phyloP scores from a whole-genome alignment of 92 coral and sea anemone species.

The Palythoa grandis region DNA sequence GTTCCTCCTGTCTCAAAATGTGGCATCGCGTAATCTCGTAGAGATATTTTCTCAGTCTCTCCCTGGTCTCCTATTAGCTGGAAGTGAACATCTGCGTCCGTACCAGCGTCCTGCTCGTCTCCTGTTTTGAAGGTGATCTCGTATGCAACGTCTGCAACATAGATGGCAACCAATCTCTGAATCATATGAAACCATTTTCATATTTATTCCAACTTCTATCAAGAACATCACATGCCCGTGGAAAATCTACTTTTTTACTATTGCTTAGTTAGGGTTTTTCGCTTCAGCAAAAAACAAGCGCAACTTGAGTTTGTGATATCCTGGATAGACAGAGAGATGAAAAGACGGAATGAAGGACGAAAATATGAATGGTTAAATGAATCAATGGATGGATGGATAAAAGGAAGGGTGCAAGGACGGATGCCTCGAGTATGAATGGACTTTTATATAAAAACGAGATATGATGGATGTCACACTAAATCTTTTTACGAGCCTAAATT shows the following conservation, averaged over 20 bases:
- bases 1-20: slow-evolving; percentile 72
- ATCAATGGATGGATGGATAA: background rate
- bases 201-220: too few species aligned
- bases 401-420: background rate
- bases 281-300: too few species aligned
- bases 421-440: background rate
- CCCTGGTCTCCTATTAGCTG: slow-evolving; percentile 94
- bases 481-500: too few species aligned
- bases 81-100: slow-evolving; percentile 89
- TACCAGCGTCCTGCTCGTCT: slow-evolving; percentile 81
- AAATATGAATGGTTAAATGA: background rate
- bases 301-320: too few species aligned
- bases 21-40: slow-evolving; percentile 76
- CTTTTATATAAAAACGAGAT: too few species aligned
- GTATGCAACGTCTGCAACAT: slow-evolving; percentile 76
- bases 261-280: too few species aligned
- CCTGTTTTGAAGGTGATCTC: slow-evolving; percentile 84
- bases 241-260: too few species aligned
- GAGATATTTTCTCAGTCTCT: slow-evolving; percentile 78
- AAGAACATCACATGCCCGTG: too few species aligned
- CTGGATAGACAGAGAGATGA: background rate
- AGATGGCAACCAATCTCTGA: background rate
- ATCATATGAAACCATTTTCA: background rate
- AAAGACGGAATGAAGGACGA: background rate
- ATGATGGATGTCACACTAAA: too few species aligned